Percentiles rank a stretch among this genome's conserved stretches.
Evolutionary conservation across 2,888 invertebrate species (phyloP).

Genomic region (Cosmia trapezina): DNA sequence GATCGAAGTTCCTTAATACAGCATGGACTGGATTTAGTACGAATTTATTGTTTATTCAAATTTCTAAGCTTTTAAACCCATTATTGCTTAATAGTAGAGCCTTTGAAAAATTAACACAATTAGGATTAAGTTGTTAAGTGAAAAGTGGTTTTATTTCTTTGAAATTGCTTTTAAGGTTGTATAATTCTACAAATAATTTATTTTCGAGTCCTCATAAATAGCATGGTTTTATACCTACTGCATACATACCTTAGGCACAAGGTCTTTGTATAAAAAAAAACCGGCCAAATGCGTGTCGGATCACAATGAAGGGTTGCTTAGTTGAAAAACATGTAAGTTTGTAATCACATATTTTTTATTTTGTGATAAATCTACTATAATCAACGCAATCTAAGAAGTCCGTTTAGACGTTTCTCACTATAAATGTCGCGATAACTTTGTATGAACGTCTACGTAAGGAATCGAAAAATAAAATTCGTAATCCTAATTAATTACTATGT

Average conservation of each 20-base stretch:
- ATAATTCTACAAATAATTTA: background rate
- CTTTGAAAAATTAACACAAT: conserved; percentile 64
- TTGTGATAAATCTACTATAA: too few species aligned
- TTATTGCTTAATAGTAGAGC: conserved; percentile 59
- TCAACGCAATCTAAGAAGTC: too few species aligned
- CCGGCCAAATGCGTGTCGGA: too few species aligned
- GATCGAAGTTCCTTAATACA: conserved; percentile 66
- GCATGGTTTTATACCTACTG: background rate
- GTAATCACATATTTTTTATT: too few species aligned
- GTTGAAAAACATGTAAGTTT: too few species aligned
- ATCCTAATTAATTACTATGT: too few species aligned
- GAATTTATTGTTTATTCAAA: conserved; percentile 68
- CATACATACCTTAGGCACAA: background rate
- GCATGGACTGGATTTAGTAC: conserved; percentile 58
- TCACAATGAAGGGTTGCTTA: too few species aligned
- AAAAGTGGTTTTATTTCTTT: conserved; percentile 45
- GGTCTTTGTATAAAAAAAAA: background rate
- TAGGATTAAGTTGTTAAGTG: conserved; percentile 51
- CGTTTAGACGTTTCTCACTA: too few species aligned
- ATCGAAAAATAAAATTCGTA: too few species aligned
- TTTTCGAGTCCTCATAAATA: background rate
- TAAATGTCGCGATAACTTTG: too few species aligned
- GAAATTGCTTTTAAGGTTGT: conserved; percentile 18
- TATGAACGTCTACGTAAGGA: too few species aligned
- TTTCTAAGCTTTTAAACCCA: conserved; percentile 63